Evolutionary conservation across 2,797 vertebrate species (phyloP), one percentile per base, ranked within the genome.

Genomic region (Potorous gilbertii): DNA sequence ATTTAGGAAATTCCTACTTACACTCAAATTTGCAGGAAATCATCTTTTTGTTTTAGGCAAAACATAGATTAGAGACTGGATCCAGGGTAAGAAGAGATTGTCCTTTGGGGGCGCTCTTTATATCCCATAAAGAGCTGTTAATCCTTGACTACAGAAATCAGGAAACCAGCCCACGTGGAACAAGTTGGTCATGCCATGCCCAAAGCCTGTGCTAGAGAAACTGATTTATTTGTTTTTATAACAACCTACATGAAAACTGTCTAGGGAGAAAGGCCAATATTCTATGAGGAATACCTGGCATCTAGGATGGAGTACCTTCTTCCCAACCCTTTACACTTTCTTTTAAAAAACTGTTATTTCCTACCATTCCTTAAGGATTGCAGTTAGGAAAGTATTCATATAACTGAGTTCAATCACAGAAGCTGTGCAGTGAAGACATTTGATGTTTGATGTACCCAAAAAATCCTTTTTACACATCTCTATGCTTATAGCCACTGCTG

Each of bases 241-340:
- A 27, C 40, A 28, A 56, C 55, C 16, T 5, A 11, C 2, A n/a
- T 52, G 90, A 94, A 96, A 87, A 56, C 12, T 50, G 62, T 4
- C 92, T 96, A 93, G 40, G 11, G 52, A 91, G 40, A 94, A 96
- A 24, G 0, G 46, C 16, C 14, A 50, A 10, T 87, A 9, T 9
- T 24, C 13, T 91, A 24, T 66, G 91, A 96, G 18, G 54, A 97
- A 91, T 29, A 46, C 34, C 34, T n/a, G 52, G 90, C n/a, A 93
- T 50, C 96, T 66, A 93, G 34, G 3, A 95, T 24, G 94, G 4
- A 66, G 50, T 24, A 56, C 27, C 21, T 24, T 91, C 4, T 18
- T 27, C 81, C 62, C 59, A 52, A 50, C 10, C 29, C 31, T 54
- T 54, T 90, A 90, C 0, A 18, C 18, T 29, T 5, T 12, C 89